Percentiles rank a stretch among this genome's conserved stretches.
Conservation (phyloP, 2,797 vertebrate genomes). For the Sparus aurata region DNA sequence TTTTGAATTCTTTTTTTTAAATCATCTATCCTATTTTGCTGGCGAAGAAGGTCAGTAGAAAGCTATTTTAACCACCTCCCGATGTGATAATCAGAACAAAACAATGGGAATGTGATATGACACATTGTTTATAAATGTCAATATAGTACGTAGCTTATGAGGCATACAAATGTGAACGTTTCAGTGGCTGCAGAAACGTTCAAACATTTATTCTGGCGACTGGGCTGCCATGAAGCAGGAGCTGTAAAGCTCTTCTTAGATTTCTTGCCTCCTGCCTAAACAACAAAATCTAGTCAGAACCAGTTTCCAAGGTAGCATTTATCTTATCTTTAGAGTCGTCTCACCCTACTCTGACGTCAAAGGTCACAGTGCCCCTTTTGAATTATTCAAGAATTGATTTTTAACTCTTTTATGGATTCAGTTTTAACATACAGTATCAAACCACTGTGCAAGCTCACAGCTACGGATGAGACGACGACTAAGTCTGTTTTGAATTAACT, state of each 20-base stretch:
- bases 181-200: no score
- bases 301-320: background rate
- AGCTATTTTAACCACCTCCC: background rate
- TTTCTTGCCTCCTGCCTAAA: background rate
- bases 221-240: background rate
- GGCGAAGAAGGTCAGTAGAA: background rate
- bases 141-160: no score
- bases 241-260: background rate
- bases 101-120: no score
- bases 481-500: background rate
- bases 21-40: no score
- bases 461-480: background rate
- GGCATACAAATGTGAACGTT: no score
- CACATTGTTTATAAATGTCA: no score
- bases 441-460: background rate
- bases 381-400: no score
- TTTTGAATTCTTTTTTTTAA: background rate
- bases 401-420: background rate
- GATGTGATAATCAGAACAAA: no score
- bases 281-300: slow-evolving; percentile 2
- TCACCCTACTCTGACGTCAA: background rate
- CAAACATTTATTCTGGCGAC: no score
- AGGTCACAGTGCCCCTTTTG: background rate
- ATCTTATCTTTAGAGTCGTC: background rate
- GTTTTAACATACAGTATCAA: background rate